Evolutionary conservation across 2,888 invertebrate genomes (phyloP).

Genomic region (Metopia argyrocephala): DNA sequence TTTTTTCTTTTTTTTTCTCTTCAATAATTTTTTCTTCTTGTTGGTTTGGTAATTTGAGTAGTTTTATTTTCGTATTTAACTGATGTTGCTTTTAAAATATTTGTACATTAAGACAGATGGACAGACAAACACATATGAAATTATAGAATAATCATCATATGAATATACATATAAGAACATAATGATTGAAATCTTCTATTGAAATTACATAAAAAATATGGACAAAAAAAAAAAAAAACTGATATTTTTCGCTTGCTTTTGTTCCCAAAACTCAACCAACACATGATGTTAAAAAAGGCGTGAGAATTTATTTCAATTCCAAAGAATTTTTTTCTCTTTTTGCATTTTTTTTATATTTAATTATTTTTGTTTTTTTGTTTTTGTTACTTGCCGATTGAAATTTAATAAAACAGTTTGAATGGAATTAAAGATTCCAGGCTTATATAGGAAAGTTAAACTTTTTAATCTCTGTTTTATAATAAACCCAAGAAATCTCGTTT

Average conservation of each 20-base stretch:
- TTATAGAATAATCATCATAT: neutral
- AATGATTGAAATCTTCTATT: constrained; percentile 53
- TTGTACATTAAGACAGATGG: constrained; percentile 12
- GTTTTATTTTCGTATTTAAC: constrained; percentile 32
- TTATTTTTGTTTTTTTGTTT: constrained; percentile 13
- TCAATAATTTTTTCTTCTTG: neutral
- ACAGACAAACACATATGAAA: constrained; percentile 20
- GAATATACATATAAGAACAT: constrained; percentile 40
- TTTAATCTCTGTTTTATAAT: too few species aligned
- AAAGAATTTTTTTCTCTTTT: constrained; percentile 47
- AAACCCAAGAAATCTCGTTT: too few species aligned
- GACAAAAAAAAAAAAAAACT: constrained; percentile 32
- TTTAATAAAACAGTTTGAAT: neutral
- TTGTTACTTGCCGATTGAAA: neutral
- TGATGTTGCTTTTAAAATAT: constrained; percentile 48
- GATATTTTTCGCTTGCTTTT: neutral
- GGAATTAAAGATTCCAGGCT: neutral
- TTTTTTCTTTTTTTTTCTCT: constrained; percentile 35
- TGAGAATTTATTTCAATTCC: constrained; percentile 60
- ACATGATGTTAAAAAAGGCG: constrained; percentile 61
- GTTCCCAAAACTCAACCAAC: neutral
- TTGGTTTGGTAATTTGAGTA: constrained; percentile 64
- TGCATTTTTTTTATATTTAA: constrained; percentile 18
- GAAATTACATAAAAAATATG: constrained; percentile 39
- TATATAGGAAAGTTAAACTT: neutral